Evolutionary conservation across 2,888 invertebrate species (phyloP).

Genomic region (Ligdia adustata): DNA sequence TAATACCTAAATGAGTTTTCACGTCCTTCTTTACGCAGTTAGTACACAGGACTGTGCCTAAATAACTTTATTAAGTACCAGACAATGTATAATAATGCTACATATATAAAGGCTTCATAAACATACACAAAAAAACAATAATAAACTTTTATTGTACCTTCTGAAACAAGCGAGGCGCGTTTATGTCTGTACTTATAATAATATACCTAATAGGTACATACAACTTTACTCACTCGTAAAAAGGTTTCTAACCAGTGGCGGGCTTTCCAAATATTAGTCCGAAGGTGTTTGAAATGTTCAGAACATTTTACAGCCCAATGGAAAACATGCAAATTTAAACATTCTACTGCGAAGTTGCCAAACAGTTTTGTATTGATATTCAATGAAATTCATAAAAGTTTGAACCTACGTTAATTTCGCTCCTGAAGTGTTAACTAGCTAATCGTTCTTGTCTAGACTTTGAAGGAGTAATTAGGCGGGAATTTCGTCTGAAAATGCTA

Average conservation of each 20-base stretch:
- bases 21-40: no score
- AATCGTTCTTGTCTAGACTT: conserved; percentile 24
- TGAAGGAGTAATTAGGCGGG: conserved; percentile 8
- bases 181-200: no score
- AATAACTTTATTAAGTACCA: no score
- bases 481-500: conserved; percentile 11
- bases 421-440: conserved; percentile 18
- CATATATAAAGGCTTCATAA: no score
- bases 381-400: conserved; percentile 30
- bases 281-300: conserved; percentile 21
- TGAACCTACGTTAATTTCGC: conserved; percentile 11
- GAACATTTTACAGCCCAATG: conserved; percentile 14
- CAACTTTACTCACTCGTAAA: conserved; percentile 7
- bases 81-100: no score
- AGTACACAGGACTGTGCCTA: no score
- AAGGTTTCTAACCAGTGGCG: conserved; percentile 10
- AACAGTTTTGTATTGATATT: conserved; percentile 27
- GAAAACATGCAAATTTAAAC: conserved; percentile 29
- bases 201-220: not conserved
- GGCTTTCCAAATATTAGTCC: conserved; percentile 17
- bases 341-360: conserved; percentile 20
- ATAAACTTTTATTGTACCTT: no score
- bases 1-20: no score
- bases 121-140: no score
- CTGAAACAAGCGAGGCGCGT: no score